These are phyloP conservation scores for Tribolium freemani DNA, from an alignment of 2,888 invertebrate species.

Conservation along the genomic window DNA sequence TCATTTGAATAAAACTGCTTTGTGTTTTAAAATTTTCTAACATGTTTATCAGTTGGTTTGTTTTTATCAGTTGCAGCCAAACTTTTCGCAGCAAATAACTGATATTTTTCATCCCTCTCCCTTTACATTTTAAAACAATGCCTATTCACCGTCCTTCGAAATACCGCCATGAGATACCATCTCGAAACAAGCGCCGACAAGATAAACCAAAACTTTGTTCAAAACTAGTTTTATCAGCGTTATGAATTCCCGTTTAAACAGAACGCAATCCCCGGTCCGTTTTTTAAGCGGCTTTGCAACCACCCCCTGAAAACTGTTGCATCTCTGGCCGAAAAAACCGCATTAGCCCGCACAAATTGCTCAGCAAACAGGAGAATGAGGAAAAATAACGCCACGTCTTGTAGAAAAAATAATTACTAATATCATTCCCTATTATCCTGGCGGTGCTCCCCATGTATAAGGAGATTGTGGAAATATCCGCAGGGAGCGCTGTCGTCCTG, in stretches of 20 bases:
- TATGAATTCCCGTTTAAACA: conserved; percentile 13
- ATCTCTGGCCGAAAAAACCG: not conserved
- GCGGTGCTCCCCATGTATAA: conserved; percentile 17
- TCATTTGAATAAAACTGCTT: too few relatives aligned
- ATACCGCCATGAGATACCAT: conserved; percentile 34
- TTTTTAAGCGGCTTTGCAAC: conserved; percentile 1
- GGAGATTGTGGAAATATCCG: conserved; percentile 58
- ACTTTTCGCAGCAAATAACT: not conserved
- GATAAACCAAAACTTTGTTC: conserved; percentile 42
- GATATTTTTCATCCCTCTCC: conserved; percentile 5
- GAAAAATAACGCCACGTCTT: conserved; percentile 21
- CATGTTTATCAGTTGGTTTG: not conserved
- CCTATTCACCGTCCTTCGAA: conserved; percentile 26
- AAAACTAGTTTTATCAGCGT: conserved; percentile 38
- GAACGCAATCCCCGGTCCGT: not conserved
- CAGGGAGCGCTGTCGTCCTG: conserved; percentile 63
- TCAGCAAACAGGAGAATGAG: not conserved
- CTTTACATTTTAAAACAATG: conserved; percentile 31
- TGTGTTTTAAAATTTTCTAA: too few relatives aligned
- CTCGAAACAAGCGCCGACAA: conserved; percentile 34
- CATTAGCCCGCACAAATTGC: not conserved
- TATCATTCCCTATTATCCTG: conserved; percentile 42
- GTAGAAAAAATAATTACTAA: conserved; percentile 42
- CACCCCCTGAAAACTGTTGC: conserved; percentile 2
- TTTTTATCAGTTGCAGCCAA: not conserved